phyloP scores from a whole-genome alignment of 2,888 invertebrate genomes.

The Pocota personata region DNA sequence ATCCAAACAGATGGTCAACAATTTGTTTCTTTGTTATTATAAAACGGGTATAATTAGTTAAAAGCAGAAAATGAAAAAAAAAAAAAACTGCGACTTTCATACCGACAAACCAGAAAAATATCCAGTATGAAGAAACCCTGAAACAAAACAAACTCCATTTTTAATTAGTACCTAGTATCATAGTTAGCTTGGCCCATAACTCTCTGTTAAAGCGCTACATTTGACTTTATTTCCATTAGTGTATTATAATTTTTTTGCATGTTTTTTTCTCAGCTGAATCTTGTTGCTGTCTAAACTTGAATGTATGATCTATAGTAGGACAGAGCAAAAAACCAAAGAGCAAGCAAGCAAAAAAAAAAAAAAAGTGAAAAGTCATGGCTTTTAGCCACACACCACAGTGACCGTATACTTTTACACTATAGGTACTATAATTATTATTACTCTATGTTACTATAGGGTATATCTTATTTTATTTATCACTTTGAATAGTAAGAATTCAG shows the following conservation, averaged over 20 bases:
- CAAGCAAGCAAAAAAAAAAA: neutral
- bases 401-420: neutral
- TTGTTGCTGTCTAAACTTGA: slow-evolving; percentile 13
- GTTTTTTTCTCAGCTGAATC: neutral
- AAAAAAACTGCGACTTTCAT: slow-evolving; percentile 32
- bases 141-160: slow-evolving; percentile 51
- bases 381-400: slow-evolving; percentile 27
- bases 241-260: slow-evolving; percentile 11
- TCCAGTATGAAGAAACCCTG: slow-evolving; percentile 20
- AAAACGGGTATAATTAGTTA: slow-evolving; percentile 46
- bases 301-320: slow-evolving; percentile 15
- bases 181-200: slow-evolving; percentile 8
- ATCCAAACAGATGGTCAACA: neutral
- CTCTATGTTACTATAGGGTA: slow-evolving; percentile 20
- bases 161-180: slow-evolving; percentile 38
- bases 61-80: slow-evolving; percentile 6
- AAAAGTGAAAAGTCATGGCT: slow-evolving; percentile 40
- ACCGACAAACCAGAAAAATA: slow-evolving; percentile 12
- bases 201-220: slow-evolving; percentile 30
- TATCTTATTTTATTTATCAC: neutral
- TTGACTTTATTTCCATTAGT: slow-evolving; percentile 31
- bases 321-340: slow-evolving; percentile 19
- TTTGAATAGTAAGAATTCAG: neutral
- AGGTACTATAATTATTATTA: slow-evolving; percentile 5
- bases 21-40: slow-evolving; percentile 5